Base-by-base conservation (phyloP, 2,888 invertebrate genomes). In the Diaperis boleti region DNA sequence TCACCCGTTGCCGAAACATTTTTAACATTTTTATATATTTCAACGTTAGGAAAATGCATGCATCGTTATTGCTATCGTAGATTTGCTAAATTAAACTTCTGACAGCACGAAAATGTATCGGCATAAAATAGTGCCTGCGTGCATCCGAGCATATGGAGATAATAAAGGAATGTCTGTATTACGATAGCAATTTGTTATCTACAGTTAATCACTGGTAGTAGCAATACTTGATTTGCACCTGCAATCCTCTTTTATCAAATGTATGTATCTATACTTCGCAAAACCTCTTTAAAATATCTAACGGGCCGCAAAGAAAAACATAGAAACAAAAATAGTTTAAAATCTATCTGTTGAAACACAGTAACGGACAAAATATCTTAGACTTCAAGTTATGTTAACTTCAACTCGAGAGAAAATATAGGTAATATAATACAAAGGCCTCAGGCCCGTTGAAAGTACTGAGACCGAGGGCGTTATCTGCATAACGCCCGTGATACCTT, bases 211-310 rank as follows among this genome's bases (percentile, higher is more conserved):
- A 33, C 33, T 5, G 20, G 29, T 13, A 29, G 26, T 29, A 18
- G 6, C 33, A 33, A n/a, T n/a, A n/a, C 17, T 55, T 55, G 33
- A 55, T 55, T 55, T 33, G 18, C 31, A 55, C 55, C 55, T 55
- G 55, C 55, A 49, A 26, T 22, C 14, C 37, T 50, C 52, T 26
- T 52, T 52, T 39, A 52, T 52, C 17, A 33, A 14, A 55, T 11
- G 15, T 26, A 42, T 11, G 14, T 22, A 52, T 22, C 20, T 20
- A 37, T 22, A 37, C 22, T 14, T 1, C n/a, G 18, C 39, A 49
- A 33, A 10, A 49, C 33, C 33, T 26, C 50, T 35, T 37, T 18
- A 13, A 15, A 52, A 52, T 39, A 52, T 52, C n/a, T 6, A 14
- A 20, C 52, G 5, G 13, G 20, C 13, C 18, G n/a, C n/a, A n/a